Evolutionary conservation across 2,888 invertebrate species (phyloP), one percentile per base, ranked within the genome.

Genomic region (Volucella inanis): DNA sequence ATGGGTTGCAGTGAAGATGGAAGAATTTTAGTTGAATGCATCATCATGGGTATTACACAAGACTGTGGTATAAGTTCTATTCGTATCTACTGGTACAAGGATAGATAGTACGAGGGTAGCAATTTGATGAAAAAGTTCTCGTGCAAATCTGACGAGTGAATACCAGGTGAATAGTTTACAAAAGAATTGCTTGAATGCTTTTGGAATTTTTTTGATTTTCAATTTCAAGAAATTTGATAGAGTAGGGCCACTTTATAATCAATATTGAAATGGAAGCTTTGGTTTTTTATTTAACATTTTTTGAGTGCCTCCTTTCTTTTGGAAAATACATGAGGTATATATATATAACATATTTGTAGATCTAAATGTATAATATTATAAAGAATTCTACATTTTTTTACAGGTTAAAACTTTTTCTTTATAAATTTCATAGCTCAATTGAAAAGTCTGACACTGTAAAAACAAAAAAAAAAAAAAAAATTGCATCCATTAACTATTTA

Each of bases 1-100:
- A 85, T 85, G 81, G 85, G 61, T 72, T 67, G 52, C 62, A 55
- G 15, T 22, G 14, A 76, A 64, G 57, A 52, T 57, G 71, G 75
- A 62, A 59, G 65, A 80, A 71, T 85, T 85, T 78, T 72, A 82
- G 71, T 82, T 82, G 82, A 47, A 72, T 81, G 76, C 76, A 85
- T 71, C 75, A 71, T 80, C 71, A 67, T 84, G 65, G 49, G 62
- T 38, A 84, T 80, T 84, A 84, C 75, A 81, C 57, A n/a, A 54
- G 22, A 1, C 10, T 31, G 49, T 54, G 15, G 31, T 31, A 31
- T 31, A 6, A 31, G 31, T 31, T 31, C 31, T 31, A 31, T 31
- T 31, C 31, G 31, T 31, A 31, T 31, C 31, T 31, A 31, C 12
- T 52, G 47, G 57, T 81, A 61, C 67, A 39, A 31, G 31, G 31